phyloP scores from a whole-genome alignment of 2,888 invertebrate species.

The Nebria salina region DNA sequence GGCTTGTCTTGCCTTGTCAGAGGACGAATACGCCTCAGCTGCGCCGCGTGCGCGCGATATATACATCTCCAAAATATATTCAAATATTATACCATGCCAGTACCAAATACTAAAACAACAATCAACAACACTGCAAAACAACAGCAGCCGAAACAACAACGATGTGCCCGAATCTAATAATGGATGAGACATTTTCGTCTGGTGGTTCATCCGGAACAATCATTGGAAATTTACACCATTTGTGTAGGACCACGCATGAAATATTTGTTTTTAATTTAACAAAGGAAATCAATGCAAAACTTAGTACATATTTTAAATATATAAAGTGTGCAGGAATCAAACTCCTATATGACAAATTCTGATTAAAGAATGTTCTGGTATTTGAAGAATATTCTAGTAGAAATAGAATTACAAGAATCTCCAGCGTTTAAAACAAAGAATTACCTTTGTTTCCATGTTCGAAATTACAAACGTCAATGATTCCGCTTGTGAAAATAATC shows the following conservation, averaged over 20 bases:
- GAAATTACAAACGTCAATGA: neutral
- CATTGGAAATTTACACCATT: no score
- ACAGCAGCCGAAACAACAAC: slow-evolving; percentile 11
- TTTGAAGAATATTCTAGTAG: neutral
- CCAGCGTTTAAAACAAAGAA: no score
- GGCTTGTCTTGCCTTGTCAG: slow-evolving; percentile 1
- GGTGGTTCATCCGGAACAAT: neutral
- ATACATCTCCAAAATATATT: neutral
- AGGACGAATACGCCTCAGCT: neutral
- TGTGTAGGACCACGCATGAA: no score
- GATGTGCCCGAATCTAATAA: neutral
- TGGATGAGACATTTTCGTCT: neutral
- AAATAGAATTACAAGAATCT: neutral
- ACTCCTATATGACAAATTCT: neutral
- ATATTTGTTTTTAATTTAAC: no score
- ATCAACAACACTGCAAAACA: slow-evolving; percentile 16
- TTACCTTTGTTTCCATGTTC: neutral
- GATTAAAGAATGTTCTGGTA: neutral
- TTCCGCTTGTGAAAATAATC: neutral
- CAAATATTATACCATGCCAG: slow-evolving; percentile 5
- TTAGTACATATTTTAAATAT: no score
- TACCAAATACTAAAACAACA: slow-evolving; percentile 3
- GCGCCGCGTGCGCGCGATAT: neutral
- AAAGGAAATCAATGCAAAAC: no score
- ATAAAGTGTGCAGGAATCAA: no score